Evolutionary conservation across 2,113 vertebrate genomes (phyloP).

Genomic region (Hyla sarda): DNA sequence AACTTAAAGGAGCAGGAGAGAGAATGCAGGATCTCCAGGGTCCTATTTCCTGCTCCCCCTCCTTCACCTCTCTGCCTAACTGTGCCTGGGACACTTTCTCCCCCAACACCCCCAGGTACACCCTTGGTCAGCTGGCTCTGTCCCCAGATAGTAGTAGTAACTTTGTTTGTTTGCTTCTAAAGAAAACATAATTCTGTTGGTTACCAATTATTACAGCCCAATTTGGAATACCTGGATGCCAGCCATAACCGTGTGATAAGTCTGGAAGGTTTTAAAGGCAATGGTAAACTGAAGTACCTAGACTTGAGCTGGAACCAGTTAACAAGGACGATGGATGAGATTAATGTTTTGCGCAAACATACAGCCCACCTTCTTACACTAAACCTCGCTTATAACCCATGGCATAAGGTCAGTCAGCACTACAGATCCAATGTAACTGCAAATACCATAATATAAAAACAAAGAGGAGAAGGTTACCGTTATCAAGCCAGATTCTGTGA

Average conservation of each 20-base stretch:
- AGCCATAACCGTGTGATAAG: slow-evolving; percentile 79
- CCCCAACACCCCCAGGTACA: too few relatives aligned
- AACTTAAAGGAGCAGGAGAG: too few relatives aligned
- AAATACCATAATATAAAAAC: not conserved
- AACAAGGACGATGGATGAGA: slow-evolving; percentile 74
- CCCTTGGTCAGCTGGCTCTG: not conserved
- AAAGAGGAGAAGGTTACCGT: too few relatives aligned
- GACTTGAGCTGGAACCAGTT: slow-evolving; percentile 83
- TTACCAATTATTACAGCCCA: slow-evolving; percentile 64
- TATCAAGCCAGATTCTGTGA: too few relatives aligned
- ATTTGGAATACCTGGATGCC: slow-evolving; percentile 78
- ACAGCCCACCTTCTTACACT: slow-evolving; percentile 70
- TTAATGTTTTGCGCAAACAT: slow-evolving; percentile 75
- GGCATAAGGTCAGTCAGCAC: slow-evolving; percentile 69
- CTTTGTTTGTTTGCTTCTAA: not conserved
- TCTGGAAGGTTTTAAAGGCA: slow-evolving; percentile 75
- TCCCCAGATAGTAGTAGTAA: not conserved
- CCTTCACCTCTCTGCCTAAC: too few relatives aligned
- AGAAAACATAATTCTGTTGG: not conserved
- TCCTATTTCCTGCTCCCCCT: too few relatives aligned
- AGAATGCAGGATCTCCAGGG: too few relatives aligned
- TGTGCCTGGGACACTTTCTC: too few relatives aligned
- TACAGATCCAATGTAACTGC: too few relatives aligned
- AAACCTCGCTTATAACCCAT: slow-evolving; percentile 78
- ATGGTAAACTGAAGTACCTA: slow-evolving; percentile 78